phyloP scores from a whole-genome alignment of 1,140 invertebrate species.

The Drosophila sp. region DNA sequence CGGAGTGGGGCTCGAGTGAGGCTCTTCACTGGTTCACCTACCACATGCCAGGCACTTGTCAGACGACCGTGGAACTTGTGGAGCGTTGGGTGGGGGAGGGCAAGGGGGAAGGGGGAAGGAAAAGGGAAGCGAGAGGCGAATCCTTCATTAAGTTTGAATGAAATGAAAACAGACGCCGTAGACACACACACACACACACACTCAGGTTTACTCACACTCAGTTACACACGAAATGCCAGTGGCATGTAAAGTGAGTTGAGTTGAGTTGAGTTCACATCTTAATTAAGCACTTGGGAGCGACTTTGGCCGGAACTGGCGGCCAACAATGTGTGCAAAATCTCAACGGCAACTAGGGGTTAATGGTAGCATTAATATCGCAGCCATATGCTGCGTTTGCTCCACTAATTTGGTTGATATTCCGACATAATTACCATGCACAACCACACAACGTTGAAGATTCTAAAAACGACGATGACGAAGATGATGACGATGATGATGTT shows the following conservation, averaged over 20 bases:
- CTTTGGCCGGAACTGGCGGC: constrained; percentile 54
- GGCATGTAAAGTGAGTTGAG: constrained; percentile 47
- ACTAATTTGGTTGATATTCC: constrained; percentile 68
- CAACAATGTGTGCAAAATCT: constrained; percentile 69
- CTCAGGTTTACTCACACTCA: not conserved
- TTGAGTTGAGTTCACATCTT: constrained; percentile 67
- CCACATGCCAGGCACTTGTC: constrained; percentile 45
- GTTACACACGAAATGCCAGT: constrained; percentile 37
- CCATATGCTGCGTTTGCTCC: constrained; percentile 54
- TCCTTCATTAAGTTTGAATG: constrained; percentile 80
- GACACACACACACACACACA: constrained; percentile 17
- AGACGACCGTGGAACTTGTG: constrained; percentile 12
- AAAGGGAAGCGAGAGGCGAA: no score
- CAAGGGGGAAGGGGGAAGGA: constrained; percentile 19
- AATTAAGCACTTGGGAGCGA: constrained; percentile 80
- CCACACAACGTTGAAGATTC: constrained; percentile 13
- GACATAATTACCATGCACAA: constrained; percentile 67
- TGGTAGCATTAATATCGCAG: constrained; percentile 43
- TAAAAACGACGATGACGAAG: constrained; percentile 19
- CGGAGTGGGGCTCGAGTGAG: constrained; percentile 33
- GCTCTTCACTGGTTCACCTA: constrained; percentile 33
- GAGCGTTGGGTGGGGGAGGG: no score
- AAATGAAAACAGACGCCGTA: constrained; percentile 60
- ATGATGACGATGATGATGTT: constrained; percentile 11
- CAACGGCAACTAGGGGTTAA: constrained; percentile 60